Percentiles rank a stretch among this genome's conserved stretches.
These are phyloP conservation scores for Ecdyonurus torrentis DNA, from an alignment of 2,888 invertebrate genomes.

Conservation along the genomic window DNA sequence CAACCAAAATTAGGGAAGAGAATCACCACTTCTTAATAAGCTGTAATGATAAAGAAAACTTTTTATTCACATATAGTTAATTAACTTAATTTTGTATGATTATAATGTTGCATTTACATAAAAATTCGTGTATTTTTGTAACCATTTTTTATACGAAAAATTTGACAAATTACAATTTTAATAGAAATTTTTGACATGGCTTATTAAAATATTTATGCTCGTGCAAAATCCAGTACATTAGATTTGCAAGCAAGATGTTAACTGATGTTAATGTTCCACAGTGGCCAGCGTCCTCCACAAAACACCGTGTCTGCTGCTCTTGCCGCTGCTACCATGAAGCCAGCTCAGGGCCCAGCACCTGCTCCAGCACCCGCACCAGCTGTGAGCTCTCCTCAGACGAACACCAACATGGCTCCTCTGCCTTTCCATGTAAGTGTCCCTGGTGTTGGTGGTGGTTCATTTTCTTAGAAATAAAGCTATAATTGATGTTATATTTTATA, in stretches of 20 bases:
- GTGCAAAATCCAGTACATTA: neutral
- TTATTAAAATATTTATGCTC: neutral
- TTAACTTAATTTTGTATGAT: neutral
- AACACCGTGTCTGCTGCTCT: conserved; percentile 60
- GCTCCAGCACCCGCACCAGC: conserved; percentile 8
- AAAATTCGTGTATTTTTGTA: too few relatives aligned
- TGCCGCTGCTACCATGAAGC: conserved; percentile 15
- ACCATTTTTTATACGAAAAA: too few relatives aligned
- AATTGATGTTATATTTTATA: neutral
- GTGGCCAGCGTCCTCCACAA: conserved; percentile 52
- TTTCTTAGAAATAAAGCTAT: neutral
- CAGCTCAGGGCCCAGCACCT: conserved; percentile 32
- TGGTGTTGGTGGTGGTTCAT: too few relatives aligned
- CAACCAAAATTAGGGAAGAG: too few relatives aligned
- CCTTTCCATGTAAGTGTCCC: conserved; percentile 50
- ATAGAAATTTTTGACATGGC: too few relatives aligned
- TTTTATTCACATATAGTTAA: neutral
- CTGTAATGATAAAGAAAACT: too few relatives aligned
- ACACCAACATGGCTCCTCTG: conserved; percentile 35
- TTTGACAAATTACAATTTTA: too few relatives aligned
- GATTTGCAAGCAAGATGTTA: neutral
- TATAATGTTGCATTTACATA: neutral
- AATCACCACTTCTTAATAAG: too few relatives aligned
- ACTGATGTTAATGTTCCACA: conserved; percentile 19
- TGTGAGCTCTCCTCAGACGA: conserved; percentile 22